These are phyloP conservation scores for Aphrophora alni DNA, from an alignment of 2,888 invertebrate species.

Conservation along the genomic window DNA sequence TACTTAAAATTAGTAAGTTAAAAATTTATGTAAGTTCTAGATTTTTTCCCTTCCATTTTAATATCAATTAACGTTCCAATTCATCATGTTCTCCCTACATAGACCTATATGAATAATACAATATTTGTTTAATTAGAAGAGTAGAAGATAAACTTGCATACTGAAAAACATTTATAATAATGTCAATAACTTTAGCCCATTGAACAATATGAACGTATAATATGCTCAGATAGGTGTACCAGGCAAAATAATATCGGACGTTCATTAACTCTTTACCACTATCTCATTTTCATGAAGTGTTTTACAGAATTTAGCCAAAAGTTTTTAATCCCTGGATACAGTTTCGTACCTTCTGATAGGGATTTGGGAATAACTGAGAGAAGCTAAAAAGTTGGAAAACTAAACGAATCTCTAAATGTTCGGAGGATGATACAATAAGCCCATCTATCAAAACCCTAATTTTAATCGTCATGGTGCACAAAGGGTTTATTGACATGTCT, in stretches of 20 bases:
- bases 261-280: slow-evolving; percentile 38
- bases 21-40: too few species aligned
- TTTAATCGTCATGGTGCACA: neutral
- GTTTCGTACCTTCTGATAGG: slow-evolving; percentile 46
- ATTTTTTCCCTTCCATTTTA: too few species aligned
- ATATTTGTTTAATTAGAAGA: too few species aligned
- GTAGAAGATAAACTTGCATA: too few species aligned
- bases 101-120: too few species aligned
- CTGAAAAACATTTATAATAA: slow-evolving; percentile 39
- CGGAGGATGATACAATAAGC: slow-evolving; percentile 18
- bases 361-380: slow-evolving; percentile 46
- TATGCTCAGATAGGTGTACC: slow-evolving; percentile 48
- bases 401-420: slow-evolving; percentile 37
- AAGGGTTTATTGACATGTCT: neutral
- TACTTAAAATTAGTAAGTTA: too few species aligned
- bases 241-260: slow-evolving; percentile 48
- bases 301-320: slow-evolving; percentile 47
- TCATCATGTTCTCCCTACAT: too few species aligned
- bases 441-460: slow-evolving; percentile 12
- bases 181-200: slow-evolving; percentile 29
- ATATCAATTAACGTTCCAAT: too few species aligned
- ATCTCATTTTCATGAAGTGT: slow-evolving; percentile 35
- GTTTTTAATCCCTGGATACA: slow-evolving; percentile 45
- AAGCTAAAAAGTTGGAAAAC: slow-evolving; percentile 36
- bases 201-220: slow-evolving; percentile 40